Percentiles rank a stretch among this genome's conserved stretches.
Conservation (phyloP, 1,140 invertebrate genomes). For the Chionoecetes opilio region DNA sequence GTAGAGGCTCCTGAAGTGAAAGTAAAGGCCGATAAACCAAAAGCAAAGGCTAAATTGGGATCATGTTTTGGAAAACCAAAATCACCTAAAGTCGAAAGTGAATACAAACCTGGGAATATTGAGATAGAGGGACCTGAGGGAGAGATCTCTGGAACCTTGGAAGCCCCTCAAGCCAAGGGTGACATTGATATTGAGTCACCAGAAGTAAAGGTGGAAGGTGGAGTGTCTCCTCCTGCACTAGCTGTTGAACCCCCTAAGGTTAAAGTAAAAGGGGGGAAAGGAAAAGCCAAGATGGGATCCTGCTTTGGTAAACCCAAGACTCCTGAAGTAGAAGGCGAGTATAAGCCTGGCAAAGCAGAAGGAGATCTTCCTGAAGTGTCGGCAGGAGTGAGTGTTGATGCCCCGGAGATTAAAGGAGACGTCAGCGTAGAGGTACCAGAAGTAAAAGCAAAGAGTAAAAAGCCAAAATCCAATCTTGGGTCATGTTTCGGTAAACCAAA, state of each 20-base stretch:
- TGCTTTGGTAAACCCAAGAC: slow-evolving; percentile 75
- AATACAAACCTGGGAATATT: slow-evolving; percentile 50
- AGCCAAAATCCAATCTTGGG: slow-evolving; percentile 63
- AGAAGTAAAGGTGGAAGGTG: slow-evolving; percentile 51
- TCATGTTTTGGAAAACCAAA: slow-evolving; percentile 59
- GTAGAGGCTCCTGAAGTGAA: slow-evolving; percentile 59
- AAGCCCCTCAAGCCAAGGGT: slow-evolving; percentile 21
- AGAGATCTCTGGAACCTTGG: background rate
- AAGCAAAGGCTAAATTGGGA: slow-evolving; percentile 33
- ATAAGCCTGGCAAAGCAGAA: slow-evolving; percentile 40
- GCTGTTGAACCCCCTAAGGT: slow-evolving; percentile 56
- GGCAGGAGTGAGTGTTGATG: slow-evolving; percentile 31
- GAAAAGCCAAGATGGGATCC: slow-evolving; percentile 71
- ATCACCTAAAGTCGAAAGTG: slow-evolving; percentile 56
- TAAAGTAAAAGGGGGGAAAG: slow-evolving; percentile 60
- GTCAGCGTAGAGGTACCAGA: slow-evolving; percentile 53
- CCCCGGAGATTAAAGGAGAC: slow-evolving; percentile 35
- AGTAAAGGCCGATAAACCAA: slow-evolving; percentile 51
- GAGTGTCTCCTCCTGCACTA: slow-evolving; percentile 9
- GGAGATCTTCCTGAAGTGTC: slow-evolving; percentile 37
- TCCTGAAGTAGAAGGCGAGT: slow-evolving; percentile 57
- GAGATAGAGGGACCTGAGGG: slow-evolving; percentile 28
- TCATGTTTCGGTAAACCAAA: slow-evolving; percentile 72
- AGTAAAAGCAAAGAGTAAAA: slow-evolving; percentile 60
- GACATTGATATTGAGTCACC: slow-evolving; percentile 64